These are phyloP conservation scores for Danaus chrysippus DNA, from an alignment of 2,888 invertebrate genomes.

Conservation along the genomic window DNA sequence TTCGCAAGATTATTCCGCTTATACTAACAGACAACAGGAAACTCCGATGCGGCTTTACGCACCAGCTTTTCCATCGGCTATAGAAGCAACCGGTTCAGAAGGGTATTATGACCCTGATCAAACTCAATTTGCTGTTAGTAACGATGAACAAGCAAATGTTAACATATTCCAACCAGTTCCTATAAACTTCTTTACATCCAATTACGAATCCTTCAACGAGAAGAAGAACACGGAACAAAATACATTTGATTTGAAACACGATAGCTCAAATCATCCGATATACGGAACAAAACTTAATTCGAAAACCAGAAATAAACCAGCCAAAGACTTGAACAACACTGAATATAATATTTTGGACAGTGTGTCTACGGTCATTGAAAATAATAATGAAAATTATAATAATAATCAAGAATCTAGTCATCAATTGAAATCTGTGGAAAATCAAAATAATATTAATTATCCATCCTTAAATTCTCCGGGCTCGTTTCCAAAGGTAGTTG, in stretches of 20 bases:
- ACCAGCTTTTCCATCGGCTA: slow-evolving; percentile 64
- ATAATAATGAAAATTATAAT: slow-evolving; percentile 25
- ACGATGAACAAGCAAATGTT: slow-evolving; percentile 50
- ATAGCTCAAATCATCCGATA: slow-evolving; percentile 48
- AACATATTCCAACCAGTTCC: slow-evolving; percentile 51
- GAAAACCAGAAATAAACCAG: slow-evolving; percentile 46
- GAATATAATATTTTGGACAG: slow-evolving; percentile 45
- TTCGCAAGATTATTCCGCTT: slow-evolving; percentile 63
- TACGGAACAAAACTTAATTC: slow-evolving; percentile 65
- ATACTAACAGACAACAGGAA: slow-evolving; percentile 53
- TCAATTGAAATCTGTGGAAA: slow-evolving; percentile 13
- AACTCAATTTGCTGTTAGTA: slow-evolving; percentile 41
- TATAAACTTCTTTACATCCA: slow-evolving; percentile 49
- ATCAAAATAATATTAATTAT: slow-evolving; percentile 34
- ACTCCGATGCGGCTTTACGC: slow-evolving; percentile 58
- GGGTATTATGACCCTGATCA: slow-evolving; percentile 48
- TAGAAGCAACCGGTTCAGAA: slow-evolving; percentile 52
- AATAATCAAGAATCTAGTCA: slow-evolving; percentile 9
- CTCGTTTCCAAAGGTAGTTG: slow-evolving; percentile 59
- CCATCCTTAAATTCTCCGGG: slow-evolving; percentile 34
- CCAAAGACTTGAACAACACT: slow-evolving; percentile 46
- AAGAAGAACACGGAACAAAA: slow-evolving; percentile 45
- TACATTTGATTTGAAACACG: slow-evolving; percentile 38
- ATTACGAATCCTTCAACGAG: slow-evolving; percentile 41
- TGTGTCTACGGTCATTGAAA: slow-evolving; percentile 37